These are phyloP conservation scores for Physeter macrocephalus DNA, from an alignment of 2,113 vertebrate genomes.

Conservation along the genomic window DNA sequence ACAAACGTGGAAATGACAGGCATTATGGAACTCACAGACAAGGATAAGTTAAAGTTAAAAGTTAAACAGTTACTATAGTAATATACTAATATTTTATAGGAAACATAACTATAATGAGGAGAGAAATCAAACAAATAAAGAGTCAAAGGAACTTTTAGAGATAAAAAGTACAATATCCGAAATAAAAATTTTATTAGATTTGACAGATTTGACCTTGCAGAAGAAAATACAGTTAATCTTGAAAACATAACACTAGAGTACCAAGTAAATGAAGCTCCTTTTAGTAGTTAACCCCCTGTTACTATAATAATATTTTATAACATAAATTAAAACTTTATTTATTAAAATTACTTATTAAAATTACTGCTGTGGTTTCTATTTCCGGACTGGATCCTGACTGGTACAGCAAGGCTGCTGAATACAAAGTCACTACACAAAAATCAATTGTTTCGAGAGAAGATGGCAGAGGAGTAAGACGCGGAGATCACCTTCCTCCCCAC, in stretches of 20 bases:
- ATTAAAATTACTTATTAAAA: neutral
- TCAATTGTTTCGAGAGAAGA: no score
- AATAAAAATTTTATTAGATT: neutral
- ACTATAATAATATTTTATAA: neutral
- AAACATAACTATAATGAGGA: neutral
- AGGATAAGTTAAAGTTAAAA: neutral
- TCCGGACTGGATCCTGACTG: neutral
- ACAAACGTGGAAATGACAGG: neutral
- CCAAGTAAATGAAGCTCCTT: neutral
- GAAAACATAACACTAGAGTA: neutral
- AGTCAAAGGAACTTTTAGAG: neutral
- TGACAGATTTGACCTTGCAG: neutral
- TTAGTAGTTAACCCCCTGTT: neutral
- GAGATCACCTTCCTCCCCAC: no score
- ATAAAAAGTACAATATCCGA: neutral
- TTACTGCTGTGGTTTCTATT: neutral
- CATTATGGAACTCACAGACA: neutral
- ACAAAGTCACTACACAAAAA: neutral
- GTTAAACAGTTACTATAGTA: neutral
- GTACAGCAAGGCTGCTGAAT: neutral
- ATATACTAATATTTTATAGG: neutral
- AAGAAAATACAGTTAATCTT: neutral
- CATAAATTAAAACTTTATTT: neutral
- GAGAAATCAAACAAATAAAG: neutral
- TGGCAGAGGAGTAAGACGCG: no score